These are phyloP conservation scores for Ceratothoa steindachneri DNA, from an alignment of 2,888 invertebrate species.

Conservation along the genomic window DNA sequence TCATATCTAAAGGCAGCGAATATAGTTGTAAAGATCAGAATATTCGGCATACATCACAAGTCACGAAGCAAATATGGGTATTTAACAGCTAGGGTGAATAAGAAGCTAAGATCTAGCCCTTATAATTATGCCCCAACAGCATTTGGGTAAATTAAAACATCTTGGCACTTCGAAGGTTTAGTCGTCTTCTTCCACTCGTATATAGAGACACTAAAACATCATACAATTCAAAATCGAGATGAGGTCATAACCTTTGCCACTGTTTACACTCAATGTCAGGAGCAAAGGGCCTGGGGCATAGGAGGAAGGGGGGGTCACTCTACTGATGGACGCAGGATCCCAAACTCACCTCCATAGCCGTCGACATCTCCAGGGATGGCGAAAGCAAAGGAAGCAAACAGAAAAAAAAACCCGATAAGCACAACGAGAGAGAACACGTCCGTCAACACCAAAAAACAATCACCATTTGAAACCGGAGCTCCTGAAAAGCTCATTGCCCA, in stretches of 20 bases:
- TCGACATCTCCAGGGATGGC: slow-evolving; percentile 13
- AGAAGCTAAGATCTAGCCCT: no score
- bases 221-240: background rate
- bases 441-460: slow-evolving; percentile 3
- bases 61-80: no score
- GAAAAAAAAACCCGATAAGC: background rate
- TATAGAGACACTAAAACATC: no score
- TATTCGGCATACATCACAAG: no score
- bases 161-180: no score
- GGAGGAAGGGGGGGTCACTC: background rate
- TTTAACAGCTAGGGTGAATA: no score
- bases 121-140: no score
- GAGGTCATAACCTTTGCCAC: background rate
- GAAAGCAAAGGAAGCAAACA: background rate
- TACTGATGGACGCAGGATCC: background rate
- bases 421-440: background rate
- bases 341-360: slow-evolving; percentile 10
- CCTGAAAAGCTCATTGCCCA: background rate
- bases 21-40: no score
- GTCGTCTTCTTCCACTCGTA: no score
- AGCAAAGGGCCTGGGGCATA: background rate
- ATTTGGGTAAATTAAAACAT: no score
- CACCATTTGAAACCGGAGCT: slow-evolving; percentile 1
- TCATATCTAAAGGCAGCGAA: no score
- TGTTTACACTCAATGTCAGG: background rate